Conservation (phyloP, 92 coral and sea anemone species). For the Meandrina meandrites region DNA sequence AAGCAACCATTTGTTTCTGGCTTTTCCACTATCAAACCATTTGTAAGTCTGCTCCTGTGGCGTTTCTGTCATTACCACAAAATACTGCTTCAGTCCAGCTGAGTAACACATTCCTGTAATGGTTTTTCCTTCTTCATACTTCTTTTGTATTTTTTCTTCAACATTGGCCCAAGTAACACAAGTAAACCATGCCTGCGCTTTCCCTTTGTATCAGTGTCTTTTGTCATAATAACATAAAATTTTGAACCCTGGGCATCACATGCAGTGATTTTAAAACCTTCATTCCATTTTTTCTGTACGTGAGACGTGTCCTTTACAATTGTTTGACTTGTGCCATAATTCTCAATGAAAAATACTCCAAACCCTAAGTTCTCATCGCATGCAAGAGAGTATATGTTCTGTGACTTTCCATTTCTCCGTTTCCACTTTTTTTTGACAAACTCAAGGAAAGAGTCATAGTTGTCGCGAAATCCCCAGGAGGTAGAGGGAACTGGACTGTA, state of each 20-base stretch:
- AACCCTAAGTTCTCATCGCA: slow-evolving; percentile 14
- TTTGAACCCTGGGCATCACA: slow-evolving; percentile 12
- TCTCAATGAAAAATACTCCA: slow-evolving; percentile 7
- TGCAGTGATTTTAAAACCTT: slow-evolving; percentile 25
- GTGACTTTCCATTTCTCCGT: neutral
- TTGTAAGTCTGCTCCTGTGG: neutral
- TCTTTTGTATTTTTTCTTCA: neutral
- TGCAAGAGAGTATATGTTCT: neutral
- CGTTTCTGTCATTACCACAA: slow-evolving; percentile 3
- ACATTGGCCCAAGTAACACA: neutral
- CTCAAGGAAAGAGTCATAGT: neutral
- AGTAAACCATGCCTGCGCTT: neutral
- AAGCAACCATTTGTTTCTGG: neutral
- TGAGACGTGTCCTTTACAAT: neutral
- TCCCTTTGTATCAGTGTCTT: slow-evolving; percentile 9
- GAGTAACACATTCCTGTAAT: slow-evolving; percentile 26
- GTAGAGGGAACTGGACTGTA: neutral
- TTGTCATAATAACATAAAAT: slow-evolving; percentile 20
- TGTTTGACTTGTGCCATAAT: slow-evolving; percentile 4
- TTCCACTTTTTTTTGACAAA: neutral
- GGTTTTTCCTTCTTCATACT: neutral
- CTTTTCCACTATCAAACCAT: neutral
- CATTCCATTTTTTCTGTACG: neutral
- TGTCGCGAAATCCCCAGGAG: neutral
- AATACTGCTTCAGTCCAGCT: neutral